These are phyloP conservation scores for Sebastes hopkinsi DNA, from an alignment of 2,797 vertebrate genomes.

Conservation along the genomic window DNA sequence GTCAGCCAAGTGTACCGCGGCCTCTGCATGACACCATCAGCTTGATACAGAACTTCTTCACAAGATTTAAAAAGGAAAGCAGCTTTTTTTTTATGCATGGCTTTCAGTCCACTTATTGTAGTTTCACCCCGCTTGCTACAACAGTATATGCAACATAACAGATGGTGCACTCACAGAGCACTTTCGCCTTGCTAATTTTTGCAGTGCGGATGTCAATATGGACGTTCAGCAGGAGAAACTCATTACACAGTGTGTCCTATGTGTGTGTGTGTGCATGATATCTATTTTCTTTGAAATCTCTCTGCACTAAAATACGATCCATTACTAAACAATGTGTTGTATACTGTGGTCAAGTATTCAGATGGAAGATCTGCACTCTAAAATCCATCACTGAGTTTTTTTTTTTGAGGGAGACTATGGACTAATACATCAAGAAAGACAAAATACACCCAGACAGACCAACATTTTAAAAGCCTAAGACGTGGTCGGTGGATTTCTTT, in stretches of 20 bases:
- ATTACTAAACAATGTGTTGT: constrained; percentile 65
- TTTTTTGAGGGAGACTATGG: constrained; percentile 1
- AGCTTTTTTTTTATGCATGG: constrained; percentile 15
- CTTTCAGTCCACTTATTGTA: constrained; percentile 56
- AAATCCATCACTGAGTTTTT: constrained; percentile 37
- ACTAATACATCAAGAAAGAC: constrained; percentile 31
- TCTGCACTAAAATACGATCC: constrained; percentile 58
- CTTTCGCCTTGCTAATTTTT: constrained; percentile 57
- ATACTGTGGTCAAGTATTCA: constrained; percentile 42
- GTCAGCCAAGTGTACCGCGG: neutral
- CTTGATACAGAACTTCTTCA: neutral
- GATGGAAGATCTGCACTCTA: constrained; percentile 48
- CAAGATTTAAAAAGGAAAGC: constrained; percentile 57
- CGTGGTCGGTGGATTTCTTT: neutral
- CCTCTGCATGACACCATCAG: neutral
- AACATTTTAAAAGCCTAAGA: neutral
- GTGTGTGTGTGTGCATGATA: neutral
- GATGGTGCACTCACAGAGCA: constrained; percentile 65
- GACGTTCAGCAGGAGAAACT: constrained; percentile 39
- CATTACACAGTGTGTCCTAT: constrained; percentile 46
- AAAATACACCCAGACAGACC: constrained; percentile 3
- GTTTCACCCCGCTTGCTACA: constrained; percentile 61
- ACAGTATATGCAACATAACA: constrained; percentile 35
- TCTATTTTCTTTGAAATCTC: constrained; percentile 63
- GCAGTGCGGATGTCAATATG: constrained; percentile 26